Evolutionary conservation across 1,140 invertebrate genomes (phyloP).

Genomic region (Drosophila equinoxialis): DNA sequence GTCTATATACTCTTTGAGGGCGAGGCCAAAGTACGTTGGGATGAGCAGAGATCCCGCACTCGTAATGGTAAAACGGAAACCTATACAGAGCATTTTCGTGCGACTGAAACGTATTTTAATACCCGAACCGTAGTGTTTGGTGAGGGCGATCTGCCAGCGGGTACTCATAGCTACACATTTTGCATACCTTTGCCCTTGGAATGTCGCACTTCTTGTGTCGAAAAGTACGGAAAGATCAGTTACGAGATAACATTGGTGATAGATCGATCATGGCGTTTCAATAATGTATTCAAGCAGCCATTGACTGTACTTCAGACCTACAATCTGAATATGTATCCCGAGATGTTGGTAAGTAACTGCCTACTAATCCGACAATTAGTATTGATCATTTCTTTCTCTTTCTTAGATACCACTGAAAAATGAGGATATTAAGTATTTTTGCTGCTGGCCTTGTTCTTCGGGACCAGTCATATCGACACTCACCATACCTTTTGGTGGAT

Average conservation of each 20-base stretch:
- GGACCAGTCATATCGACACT: slow-evolving; percentile 60
- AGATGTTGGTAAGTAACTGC: slow-evolving; percentile 50
- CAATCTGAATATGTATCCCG: slow-evolving; percentile 87
- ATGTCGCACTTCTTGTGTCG: slow-evolving; percentile 88
- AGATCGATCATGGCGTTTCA: slow-evolving; percentile 89
- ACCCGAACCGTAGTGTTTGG: slow-evolving; percentile 43
- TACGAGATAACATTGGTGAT: slow-evolving; percentile 87
- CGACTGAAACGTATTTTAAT: slow-evolving; percentile 53
- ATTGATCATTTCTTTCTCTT: not conserved
- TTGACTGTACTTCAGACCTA: slow-evolving; percentile 89
- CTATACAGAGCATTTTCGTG: slow-evolving; percentile 57
- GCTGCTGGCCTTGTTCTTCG: slow-evolving; percentile 74
- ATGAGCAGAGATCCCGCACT: slow-evolving; percentile 44
- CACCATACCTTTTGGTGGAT: slow-evolving; percentile 70
- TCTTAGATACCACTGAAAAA: slow-evolving; percentile 55
- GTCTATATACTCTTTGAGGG: slow-evolving; percentile 67
- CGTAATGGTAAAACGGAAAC: slow-evolving; percentile 39
- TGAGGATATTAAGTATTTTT: slow-evolving; percentile 64
- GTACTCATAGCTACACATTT: slow-evolving; percentile 67
- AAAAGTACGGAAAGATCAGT: slow-evolving; percentile 87
- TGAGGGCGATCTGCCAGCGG: slow-evolving; percentile 51
- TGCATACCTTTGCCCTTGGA: slow-evolving; percentile 83
- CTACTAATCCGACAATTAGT: not conserved
- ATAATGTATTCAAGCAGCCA: slow-evolving; percentile 87
- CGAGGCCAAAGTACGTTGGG: slow-evolving; percentile 70